Conservation (phyloP, 2,113 vertebrate genomes). For the Hippocampus abdominalis region DNA sequence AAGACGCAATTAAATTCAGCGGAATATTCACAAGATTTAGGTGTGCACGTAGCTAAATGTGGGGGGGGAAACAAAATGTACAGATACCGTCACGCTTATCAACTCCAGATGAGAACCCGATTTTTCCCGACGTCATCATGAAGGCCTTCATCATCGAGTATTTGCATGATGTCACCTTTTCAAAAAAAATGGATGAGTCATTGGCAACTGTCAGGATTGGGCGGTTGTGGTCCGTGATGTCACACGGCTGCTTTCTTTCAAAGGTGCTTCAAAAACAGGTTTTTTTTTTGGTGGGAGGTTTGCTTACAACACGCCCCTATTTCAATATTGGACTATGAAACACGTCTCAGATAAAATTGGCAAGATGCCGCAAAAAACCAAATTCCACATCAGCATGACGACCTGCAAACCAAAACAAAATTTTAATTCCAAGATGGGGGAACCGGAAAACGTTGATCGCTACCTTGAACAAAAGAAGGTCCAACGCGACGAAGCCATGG, state of each 20-base stretch:
- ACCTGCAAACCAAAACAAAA: neutral
- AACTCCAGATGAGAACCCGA: neutral
- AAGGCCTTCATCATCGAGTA: constrained; percentile 6
- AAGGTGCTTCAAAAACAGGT: neutral
- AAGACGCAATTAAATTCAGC: neutral
- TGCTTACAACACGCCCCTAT: neutral
- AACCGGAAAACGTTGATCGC: neutral
- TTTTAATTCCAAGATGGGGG: neutral
- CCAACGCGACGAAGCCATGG: constrained; percentile 6
- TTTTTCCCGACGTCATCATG: neutral
- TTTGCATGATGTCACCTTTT: constrained; percentile 6
- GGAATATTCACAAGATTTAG: neutral
- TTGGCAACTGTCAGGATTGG: neutral
- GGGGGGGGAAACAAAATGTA: too few relatives aligned
- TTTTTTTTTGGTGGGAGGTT: neutral
- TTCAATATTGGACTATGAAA: neutral
- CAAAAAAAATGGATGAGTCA: neutral
- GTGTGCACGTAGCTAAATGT: neutral
- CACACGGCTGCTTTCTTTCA: neutral
- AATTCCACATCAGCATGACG: neutral
- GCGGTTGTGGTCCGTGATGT: neutral
- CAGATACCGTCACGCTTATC: neutral
- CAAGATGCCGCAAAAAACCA: neutral
- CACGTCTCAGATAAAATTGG: neutral
- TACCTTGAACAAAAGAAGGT: constrained; percentile 6